phyloP scores from a whole-genome alignment of 1,140 invertebrate genomes.

The Adoxophyes honmai region DNA sequence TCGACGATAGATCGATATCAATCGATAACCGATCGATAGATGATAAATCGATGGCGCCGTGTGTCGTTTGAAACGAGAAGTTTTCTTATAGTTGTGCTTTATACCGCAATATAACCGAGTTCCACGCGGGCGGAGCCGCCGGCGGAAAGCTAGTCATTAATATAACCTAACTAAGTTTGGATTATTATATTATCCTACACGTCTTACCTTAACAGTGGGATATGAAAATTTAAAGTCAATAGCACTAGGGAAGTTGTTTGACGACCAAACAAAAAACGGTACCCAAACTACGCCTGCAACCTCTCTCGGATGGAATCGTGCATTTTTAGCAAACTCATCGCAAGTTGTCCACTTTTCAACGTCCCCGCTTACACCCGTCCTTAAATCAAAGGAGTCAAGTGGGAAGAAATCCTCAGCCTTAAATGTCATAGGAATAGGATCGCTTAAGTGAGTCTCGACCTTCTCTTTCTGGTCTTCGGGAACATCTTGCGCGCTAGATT shows the following conservation, averaged over 20 bases:
- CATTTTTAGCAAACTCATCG: slow-evolving; percentile 35
- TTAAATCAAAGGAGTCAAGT: slow-evolving; percentile 21
- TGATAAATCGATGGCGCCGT: no score
- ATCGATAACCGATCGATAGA: no score
- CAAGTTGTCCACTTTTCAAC: slow-evolving; percentile 42
- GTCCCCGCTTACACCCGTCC: neutral
- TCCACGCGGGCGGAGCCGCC: no score
- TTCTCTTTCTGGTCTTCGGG: neutral
- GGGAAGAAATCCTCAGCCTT: slow-evolving; percentile 8
- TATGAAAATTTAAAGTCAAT: slow-evolving; percentile 38
- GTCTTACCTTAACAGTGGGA: slow-evolving; percentile 44
- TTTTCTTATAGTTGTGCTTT: no score
- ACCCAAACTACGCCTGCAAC: slow-evolving; percentile 44
- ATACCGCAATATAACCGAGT: no score
- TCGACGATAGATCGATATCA: no score
- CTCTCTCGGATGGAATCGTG: slow-evolving; percentile 44
- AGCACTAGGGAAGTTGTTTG: slow-evolving; percentile 1
- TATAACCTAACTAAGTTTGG: no score
- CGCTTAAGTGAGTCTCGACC: no score
- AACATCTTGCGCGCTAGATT: neutral
- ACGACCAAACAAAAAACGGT: slow-evolving; percentile 50
- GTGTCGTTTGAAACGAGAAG: no score
- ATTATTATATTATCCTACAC: neutral
- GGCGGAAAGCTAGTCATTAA: no score
- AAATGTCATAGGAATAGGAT: no score